Percentiles rank a stretch among this genome's conserved stretches.
These are phyloP conservation scores for Hippotragus niger DNA, from an alignment of 2,113 vertebrate genomes.

Conservation along the genomic window DNA sequence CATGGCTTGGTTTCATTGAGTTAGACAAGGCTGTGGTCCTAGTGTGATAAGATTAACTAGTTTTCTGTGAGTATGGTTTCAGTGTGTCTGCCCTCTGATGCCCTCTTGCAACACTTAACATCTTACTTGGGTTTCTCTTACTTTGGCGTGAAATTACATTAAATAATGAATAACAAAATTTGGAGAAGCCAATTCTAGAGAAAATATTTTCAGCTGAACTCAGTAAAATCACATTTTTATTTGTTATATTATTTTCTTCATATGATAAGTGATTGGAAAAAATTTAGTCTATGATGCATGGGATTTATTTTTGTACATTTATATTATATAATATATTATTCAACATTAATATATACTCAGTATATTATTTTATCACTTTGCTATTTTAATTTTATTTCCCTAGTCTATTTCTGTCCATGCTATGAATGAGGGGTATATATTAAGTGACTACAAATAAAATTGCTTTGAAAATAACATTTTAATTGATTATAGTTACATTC, in stretches of 20 bases:
- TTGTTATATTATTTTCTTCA: neutral
- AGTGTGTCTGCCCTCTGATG: no score
- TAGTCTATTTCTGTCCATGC: neutral
- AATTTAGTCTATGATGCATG: neutral
- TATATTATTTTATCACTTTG: neutral
- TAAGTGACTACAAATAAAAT: neutral
- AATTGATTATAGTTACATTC: neutral
- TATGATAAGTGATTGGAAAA: neutral
- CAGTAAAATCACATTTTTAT: neutral
- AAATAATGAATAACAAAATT: neutral
- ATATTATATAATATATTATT: neutral
- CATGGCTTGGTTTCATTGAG: no score
- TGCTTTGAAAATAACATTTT: conserved; percentile 41
- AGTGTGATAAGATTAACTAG: no score
- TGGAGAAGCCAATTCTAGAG: neutral
- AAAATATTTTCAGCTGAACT: neutral
- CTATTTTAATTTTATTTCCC: neutral
- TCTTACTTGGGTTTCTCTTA: no score
- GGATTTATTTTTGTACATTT: neutral
- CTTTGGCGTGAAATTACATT: neutral
- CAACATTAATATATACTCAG: neutral
- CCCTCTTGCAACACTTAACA: no score
- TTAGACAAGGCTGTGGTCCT: no score
- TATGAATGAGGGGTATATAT: neutral
- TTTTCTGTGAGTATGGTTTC: no score